Evolutionary conservation across 1,140 invertebrate species (phyloP), one percentile per base, ranked within the genome.

Genomic region (Aphelinus atriplicis): DNA sequence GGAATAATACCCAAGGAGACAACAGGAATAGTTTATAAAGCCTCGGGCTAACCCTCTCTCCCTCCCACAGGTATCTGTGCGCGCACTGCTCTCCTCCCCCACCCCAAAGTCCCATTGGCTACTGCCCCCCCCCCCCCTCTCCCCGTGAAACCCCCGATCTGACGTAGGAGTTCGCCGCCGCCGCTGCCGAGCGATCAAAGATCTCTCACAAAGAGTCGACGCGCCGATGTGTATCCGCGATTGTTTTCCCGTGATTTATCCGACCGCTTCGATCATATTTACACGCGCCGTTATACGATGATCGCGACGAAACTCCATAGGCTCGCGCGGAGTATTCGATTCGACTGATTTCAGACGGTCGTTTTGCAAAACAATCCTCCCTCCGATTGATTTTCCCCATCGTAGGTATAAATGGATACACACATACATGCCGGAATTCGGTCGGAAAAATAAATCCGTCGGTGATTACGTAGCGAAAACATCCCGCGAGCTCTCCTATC

Each of bases 1-100:
- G 80, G 83, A 85, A 87, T 87, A 87, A 88, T 87, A 84, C 84
- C 83, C 83, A 87, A 88, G 85, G 82, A 88, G 86, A 87, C 85
- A 88, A 87, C 86, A 87, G 86, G 85, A 88, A 88, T 88, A 87
- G 86, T 88, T 88, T 85, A 87, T 87, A 88, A 88, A 87, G 84
- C 82, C 79, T 77, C 77, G 76, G 71, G 81, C 77, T 67, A 73
- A 61, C 48, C 78, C 72, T 79, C 76, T 53, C 51, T 53, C 58
- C 57, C 63, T 51, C 46, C 61, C 46, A 51, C 68, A 26, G 53
- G 26, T 51, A 55, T 75, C 63, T 64, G 42, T 58, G 26, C 68
- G 26, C 58, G 26, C 56, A n/a, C 48, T 55, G n/a, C 43, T 50
- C 56, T 71, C 56, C 47, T 53, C 64, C 53, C 48, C 64, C 66